These are phyloP conservation scores for Micrastur ruficollis DNA, from an alignment of 2,797 vertebrate genomes.

Conservation along the genomic window DNA sequence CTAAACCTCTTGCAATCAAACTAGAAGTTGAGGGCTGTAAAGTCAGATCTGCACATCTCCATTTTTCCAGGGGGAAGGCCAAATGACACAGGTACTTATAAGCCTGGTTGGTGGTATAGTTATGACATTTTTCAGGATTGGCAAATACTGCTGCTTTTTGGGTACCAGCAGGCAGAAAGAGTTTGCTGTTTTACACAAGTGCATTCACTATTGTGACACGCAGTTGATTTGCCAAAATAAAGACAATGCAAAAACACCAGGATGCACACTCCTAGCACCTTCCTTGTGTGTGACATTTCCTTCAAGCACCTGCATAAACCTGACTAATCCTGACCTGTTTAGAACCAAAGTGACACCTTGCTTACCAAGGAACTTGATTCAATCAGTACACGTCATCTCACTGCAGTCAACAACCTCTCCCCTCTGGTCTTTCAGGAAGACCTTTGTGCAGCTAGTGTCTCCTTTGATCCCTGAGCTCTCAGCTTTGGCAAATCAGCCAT, in stretches of 20 bases:
- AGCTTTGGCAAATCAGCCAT: background rate
- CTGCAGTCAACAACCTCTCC: background rate
- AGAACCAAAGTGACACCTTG: background rate
- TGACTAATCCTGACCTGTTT: background rate
- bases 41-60: background rate
- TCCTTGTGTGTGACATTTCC: background rate
- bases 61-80: background rate
- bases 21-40: background rate
- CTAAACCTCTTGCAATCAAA: background rate
- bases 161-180: background rate
- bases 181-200: background rate
- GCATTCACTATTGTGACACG: background rate
- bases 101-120: background rate
- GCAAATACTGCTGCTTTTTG: background rate
- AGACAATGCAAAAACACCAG: background rate
- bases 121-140: background rate
- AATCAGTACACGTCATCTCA: background rate
- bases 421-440: background rate
- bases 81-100: background rate
- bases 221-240: background rate
- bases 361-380: background rate
- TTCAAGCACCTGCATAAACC: background rate
- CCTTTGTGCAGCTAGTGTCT: background rate
- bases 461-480: background rate
- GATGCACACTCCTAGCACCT: background rate